phyloP scores from a whole-genome alignment of 1,140 invertebrate species.

The Pissodes strobi region DNA sequence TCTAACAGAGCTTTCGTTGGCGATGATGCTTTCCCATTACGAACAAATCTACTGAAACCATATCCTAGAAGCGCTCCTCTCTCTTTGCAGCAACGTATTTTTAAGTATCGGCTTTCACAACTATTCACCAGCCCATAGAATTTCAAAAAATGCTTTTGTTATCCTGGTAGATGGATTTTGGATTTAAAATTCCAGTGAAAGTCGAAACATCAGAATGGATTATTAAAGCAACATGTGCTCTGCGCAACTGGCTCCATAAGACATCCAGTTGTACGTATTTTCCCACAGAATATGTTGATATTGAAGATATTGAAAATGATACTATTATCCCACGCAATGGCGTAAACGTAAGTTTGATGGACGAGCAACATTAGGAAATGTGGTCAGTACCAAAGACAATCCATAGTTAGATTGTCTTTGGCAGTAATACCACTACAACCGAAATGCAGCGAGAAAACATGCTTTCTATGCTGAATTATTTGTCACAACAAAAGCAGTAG shows the following conservation, averaged over 20 bases:
- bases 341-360: neutral
- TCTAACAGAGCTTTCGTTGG: neutral
- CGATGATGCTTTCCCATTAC: neutral
- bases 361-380: neutral
- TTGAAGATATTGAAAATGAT: neutral
- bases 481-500: neutral
- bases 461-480: neutral
- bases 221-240: too few species aligned
- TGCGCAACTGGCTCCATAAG: neutral
- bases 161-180: neutral
- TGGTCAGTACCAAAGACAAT: too few species aligned
- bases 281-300: neutral
- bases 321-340: neutral
- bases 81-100: too few species aligned
- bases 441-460: constrained; percentile 3
- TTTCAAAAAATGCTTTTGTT: neutral
- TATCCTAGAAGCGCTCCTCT: neutral
- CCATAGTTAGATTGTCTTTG: too few species aligned
- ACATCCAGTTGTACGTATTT: constrained; percentile 8
- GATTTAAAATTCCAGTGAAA: neutral
- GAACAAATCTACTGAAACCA: neutral
- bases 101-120: neutral
- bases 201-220: too few species aligned
- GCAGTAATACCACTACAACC: neutral
- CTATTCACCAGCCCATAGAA: constrained; percentile 37